These are phyloP conservation scores for Beris morrisii DNA, from an alignment of 2,888 invertebrate species.

Conservation along the genomic window DNA sequence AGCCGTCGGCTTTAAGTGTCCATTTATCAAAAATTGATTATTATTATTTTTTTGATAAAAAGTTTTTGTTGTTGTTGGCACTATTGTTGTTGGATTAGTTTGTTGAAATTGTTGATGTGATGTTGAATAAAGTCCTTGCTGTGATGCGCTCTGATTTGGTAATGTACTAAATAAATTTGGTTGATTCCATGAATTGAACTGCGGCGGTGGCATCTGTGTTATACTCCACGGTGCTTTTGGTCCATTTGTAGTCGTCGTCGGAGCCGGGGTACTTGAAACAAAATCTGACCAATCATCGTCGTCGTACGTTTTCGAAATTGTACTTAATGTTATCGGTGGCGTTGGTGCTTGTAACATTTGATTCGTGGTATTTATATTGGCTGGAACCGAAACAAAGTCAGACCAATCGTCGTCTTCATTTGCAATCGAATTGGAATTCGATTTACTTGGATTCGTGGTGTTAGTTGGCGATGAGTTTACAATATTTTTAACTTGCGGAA, in stretches of 20 bases:
- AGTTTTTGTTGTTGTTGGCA: constrained; percentile 19
- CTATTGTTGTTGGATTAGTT: not conserved
- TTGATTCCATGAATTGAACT: constrained; percentile 54
- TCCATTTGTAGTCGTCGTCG: not conserved
- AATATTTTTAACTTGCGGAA: constrained; percentile 47
- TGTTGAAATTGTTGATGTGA: constrained; percentile 11
- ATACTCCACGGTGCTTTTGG: constrained; percentile 19
- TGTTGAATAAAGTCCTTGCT: constrained; percentile 18
- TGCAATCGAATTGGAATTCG: not conserved
- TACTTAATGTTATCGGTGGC: not conserved
- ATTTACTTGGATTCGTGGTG: not conserved
- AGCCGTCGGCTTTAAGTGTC: not conserved
- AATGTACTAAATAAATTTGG: constrained; percentile 54
- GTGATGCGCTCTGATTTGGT: not conserved
- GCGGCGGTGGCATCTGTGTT: constrained; percentile 42
- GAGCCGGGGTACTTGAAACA: constrained; percentile 57
- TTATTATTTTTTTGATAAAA: constrained; percentile 17
- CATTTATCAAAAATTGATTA: constrained; percentile 8
- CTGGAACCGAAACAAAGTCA: constrained; percentile 59
- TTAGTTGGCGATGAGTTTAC: not conserved
- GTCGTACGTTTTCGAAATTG: constrained; percentile 30
- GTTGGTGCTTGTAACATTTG: constrained; percentile 11
- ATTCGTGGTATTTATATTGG: constrained; percentile 33
- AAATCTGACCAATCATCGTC: constrained; percentile 64
- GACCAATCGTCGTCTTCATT: constrained; percentile 61